A percentile compares a stretch with the other conserved stretches of the same genome.
Evolutionary conservation across 2,113 vertebrate genomes (phyloP).

Genomic region (Leucoraja erinaceus): DNA sequence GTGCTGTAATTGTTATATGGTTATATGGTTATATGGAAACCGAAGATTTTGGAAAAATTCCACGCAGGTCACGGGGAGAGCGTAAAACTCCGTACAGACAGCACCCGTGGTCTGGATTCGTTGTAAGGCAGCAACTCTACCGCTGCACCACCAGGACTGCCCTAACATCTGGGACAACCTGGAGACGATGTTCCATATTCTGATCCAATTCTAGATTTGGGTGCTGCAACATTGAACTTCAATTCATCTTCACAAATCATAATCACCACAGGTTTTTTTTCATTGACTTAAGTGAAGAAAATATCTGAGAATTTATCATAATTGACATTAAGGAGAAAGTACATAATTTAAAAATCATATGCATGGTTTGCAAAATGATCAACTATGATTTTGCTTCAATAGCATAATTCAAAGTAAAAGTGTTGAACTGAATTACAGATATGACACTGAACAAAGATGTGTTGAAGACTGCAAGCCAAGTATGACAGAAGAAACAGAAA

Average conservation of each 20-base stretch:
- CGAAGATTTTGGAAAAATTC: too few relatives aligned
- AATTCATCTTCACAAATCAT: neutral
- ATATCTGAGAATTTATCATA: conserved; percentile 4
- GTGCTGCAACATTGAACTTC: neutral
- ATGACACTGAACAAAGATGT: neutral
- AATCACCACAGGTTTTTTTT: neutral
- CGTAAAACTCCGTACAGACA: too few relatives aligned
- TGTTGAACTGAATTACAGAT: neutral
- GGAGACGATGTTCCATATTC: neutral
- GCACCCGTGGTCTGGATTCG: too few relatives aligned
- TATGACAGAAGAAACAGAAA: conserved; percentile 6
- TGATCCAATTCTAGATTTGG: neutral
- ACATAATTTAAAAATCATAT: conserved; percentile 18
- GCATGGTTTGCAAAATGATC: conserved; percentile 26
- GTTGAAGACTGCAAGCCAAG: neutral
- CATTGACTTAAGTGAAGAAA: neutral
- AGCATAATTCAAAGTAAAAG: conserved; percentile 9
- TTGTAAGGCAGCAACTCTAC: too few relatives aligned
- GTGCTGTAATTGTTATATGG: too few relatives aligned
- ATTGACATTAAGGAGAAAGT: conserved; percentile 32
- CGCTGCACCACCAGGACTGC: too few relatives aligned
- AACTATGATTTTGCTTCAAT: conserved; percentile 4
- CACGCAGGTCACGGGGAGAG: too few relatives aligned
- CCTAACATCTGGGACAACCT: too few relatives aligned
- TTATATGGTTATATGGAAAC: too few relatives aligned